Evolutionary conservation across 2,797 vertebrate species (phyloP).

Genomic region (Ambastaia sidthimunki): DNA sequence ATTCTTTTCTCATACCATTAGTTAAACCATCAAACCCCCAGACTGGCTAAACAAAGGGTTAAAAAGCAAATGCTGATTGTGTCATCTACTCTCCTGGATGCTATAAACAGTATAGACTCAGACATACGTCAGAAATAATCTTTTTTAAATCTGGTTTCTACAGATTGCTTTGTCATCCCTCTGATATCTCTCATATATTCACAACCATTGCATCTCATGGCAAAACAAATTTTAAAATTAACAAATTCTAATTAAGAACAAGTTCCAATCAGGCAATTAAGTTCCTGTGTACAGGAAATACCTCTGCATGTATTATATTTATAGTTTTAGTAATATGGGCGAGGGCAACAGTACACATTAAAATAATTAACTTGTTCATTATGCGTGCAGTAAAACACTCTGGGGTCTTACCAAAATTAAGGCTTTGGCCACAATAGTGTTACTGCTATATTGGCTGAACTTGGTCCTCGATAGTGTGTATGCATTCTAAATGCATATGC

Average conservation of each 20-base stretch:
- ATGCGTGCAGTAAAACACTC: neutral
- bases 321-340: neutral
- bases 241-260: neutral
- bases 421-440: neutral
- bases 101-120: neutral
- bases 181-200: neutral
- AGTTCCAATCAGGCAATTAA: too few species aligned
- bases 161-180: neutral
- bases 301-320: neutral
- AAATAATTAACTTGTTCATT: neutral
- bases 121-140: constrained; percentile 11
- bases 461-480: neutral
- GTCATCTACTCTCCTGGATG: neutral
- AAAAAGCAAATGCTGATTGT: constrained; percentile 5
- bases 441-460: neutral
- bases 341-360: neutral
- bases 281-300: neutral
- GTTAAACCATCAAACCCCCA: neutral
- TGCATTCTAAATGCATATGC: neutral
- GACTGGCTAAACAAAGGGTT: neutral
- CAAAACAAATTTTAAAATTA: neutral
- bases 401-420: neutral
- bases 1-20: neutral
- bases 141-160: neutral
- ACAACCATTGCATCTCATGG: neutral